Base-by-base conservation (phyloP, 2,113 vertebrate species). In the Mungos mungo region DNA sequence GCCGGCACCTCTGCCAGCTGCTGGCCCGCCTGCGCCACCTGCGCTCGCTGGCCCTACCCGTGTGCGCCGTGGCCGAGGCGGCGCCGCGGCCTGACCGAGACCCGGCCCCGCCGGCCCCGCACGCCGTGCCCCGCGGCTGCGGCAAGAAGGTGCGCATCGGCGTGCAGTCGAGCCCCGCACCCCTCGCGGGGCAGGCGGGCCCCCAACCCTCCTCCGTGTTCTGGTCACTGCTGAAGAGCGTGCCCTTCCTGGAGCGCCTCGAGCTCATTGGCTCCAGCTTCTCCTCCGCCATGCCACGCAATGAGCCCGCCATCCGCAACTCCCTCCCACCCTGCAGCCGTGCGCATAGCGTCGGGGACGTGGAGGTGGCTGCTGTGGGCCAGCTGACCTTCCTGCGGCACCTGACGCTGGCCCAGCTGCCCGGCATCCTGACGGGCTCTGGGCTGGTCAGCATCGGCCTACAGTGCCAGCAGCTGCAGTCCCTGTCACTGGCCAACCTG, bases 261-360 rank as follows among this genome's bases (percentile, higher is more conserved):
- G 99, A 99, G 98, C 85, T 99, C 82, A 99, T 99, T 0, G 99
- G 99, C 23, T 99, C 99, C 21, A 99, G 99, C 77, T 99, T 99
- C 82, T 99, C 99, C 41, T 99, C 99, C 0, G 99, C 99, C 33
- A 99, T 99, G 99, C 99, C 99, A 0, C 99, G 99, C 65, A 99
- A 99, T 0, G 99, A 99, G 98, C 99, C 99, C 0, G 99, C 99
- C 47, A 99, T 99, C 80, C 99, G 99, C 80, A 99, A 99, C 98
- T 99, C 99, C 0, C 98, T 99, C 0, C 99, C 99, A 0, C 99
- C 99, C 84, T 99, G 99, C 33, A 98, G 98, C 33, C 99, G 99
- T 98, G 99, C 99, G 0, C 99, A 99, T 66, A 98, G 97, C 0
- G 99, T 99, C 0, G 99, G 99, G 2, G 99, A 99, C 35, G 94